Base-by-base conservation (phyloP, 2,888 invertebrate species). In the Hirtodrosophila confusa region DNA sequence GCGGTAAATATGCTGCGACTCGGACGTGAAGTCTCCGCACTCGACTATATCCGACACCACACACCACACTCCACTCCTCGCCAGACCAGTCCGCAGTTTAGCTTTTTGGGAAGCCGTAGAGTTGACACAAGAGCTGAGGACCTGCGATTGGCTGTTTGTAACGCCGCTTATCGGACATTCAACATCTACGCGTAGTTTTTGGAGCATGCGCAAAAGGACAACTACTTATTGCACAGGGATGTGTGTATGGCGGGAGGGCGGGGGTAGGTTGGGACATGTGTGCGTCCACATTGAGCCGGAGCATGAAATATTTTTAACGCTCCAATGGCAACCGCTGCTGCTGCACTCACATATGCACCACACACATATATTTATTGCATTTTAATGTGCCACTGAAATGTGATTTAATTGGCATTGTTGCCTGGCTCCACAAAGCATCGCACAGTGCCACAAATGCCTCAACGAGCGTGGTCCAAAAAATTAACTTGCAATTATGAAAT, bases 321-420 rank as follows among this genome's bases (percentile, higher is more conserved):
- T 85, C 66, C 84, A 74, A 80, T 73, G 74, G 64, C 56, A 66
- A 47, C 41, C 49, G 44, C 48, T 48, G 35, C 33, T 12, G 27
- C 29, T 17, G 40, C 49, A 29, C 55, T 31, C 61, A 49, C 56
- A 55, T 24, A 41, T 44, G 33, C 40, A 12, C 10, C 53, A 62
- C 49, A 56, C 36, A 45, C n/a, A 58, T 68, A 65, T 78, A 67
- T 78, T 83, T 86, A 88, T 86, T 88, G 88, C 84, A 79, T 88
- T 88, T 88, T 83, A 83, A 88, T 88, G 80, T 83, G 86, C 74
- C 84, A 70, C 77, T 86, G 86, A 88, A 88, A 86, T 83, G 74
- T 67, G 63, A 83, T 88, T 82, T 88, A 88, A 82, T 88, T 82
- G 82, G 84, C 86, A 86, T 86, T 86, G 85, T 86, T 76, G 83